Conservation (phyloP, 2,888 invertebrate genomes). For the Cabera pusaria region DNA sequence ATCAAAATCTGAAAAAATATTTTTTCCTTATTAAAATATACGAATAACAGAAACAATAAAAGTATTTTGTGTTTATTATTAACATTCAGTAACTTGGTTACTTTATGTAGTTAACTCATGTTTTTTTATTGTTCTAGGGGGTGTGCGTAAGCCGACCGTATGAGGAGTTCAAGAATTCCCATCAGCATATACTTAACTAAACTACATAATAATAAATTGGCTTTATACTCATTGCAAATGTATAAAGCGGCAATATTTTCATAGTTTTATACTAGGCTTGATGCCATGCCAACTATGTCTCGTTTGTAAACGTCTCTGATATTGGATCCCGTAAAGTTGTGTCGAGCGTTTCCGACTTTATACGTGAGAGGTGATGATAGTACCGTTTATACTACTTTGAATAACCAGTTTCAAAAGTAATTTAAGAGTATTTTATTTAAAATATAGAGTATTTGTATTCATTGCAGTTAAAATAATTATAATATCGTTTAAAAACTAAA, state of each 20-base stretch:
- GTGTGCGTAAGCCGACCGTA: constrained; percentile 11
- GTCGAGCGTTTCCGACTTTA: constrained; percentile 26
- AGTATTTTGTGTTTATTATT: constrained; percentile 7
- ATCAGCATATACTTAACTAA: constrained; percentile 31
- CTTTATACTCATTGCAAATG: constrained; percentile 45
- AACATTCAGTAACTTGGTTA: constrained; percentile 9
- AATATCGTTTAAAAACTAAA: too few relatives aligned
- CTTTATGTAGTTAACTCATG: constrained; percentile 21
- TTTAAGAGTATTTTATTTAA: constrained; percentile 8
- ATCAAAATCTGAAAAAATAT: too few relatives aligned
- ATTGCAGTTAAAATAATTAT: neutral
- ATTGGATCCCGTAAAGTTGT: constrained; percentile 43
- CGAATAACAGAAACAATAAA: constrained; percentile 1
- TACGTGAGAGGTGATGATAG: constrained; percentile 14
- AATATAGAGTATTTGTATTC: neutral
- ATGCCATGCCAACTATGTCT: constrained; percentile 52
- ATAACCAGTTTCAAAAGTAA: constrained; percentile 16
- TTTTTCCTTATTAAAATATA: constrained; percentile 1
- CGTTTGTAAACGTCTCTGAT: constrained; percentile 40
- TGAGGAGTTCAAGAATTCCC: constrained; percentile 23
- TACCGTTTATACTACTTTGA: constrained; percentile 12
- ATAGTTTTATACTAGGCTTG: constrained; percentile 50
- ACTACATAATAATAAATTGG: constrained; percentile 42
- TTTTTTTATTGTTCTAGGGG: constrained; percentile 24
- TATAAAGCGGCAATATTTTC: constrained; percentile 44